Evolutionary conservation across 2,888 invertebrate species (phyloP).

Genomic region (Oligia strigilis): DNA sequence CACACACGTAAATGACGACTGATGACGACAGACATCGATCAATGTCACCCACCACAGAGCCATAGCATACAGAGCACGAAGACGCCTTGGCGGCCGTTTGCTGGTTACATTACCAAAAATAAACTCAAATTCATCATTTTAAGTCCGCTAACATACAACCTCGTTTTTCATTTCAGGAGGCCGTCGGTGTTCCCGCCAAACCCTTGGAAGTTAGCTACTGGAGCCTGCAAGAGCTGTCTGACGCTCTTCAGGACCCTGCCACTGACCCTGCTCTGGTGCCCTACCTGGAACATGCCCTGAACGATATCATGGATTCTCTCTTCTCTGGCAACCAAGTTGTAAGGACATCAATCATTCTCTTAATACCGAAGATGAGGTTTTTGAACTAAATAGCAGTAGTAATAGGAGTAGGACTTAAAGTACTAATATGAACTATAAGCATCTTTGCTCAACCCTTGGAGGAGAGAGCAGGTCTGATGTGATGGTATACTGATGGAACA

Average conservation of each 20-base stretch:
- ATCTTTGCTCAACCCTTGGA: not conserved
- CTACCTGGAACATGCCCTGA: constrained; percentile 66
- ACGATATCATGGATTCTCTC: constrained; percentile 63
- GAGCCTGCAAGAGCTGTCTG: constrained; percentile 64
- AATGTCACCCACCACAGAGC: too few relatives aligned
- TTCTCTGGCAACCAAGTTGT: constrained; percentile 60
- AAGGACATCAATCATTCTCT: constrained; percentile 22
- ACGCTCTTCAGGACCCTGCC: constrained; percentile 57
- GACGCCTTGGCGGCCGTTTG: too few relatives aligned
- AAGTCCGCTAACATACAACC: not conserved
- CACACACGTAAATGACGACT: too few relatives aligned
- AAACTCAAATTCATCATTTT: not conserved
- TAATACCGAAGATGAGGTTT: not conserved
- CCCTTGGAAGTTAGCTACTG: constrained; percentile 70
- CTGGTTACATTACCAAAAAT: not conserved
- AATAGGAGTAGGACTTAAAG: not conserved
- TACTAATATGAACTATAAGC: not conserved
- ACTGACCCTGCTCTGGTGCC: constrained; percentile 64
- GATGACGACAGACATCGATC: too few relatives aligned
- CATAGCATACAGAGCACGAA: too few relatives aligned
- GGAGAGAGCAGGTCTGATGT: not conserved
- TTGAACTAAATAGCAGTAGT: not conserved
- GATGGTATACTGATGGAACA: not conserved
- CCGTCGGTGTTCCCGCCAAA: constrained; percentile 65
- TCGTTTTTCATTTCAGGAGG: constrained; percentile 60